Evolutionary conservation across 2,888 invertebrate genomes (phyloP).

Genomic region (Eurois occulta): DNA sequence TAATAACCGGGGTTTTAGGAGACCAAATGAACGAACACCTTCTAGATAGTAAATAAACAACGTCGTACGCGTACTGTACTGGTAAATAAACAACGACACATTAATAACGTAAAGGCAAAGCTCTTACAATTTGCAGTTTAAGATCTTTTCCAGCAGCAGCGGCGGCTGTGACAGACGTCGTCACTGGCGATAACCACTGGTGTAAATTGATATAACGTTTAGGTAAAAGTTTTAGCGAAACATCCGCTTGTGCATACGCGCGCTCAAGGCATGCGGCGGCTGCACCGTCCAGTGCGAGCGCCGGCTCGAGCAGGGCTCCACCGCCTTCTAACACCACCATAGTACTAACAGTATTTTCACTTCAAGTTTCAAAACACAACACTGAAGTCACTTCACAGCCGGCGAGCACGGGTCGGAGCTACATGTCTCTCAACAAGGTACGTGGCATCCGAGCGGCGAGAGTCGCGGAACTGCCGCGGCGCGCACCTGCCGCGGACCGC

Average conservation of each 20-base stretch:
- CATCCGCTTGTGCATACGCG: slow-evolving; percentile 95
- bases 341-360: slow-evolving; percentile 75
- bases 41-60: slow-evolving; percentile 40
- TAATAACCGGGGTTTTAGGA: not conserved
- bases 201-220: slow-evolving; percentile 97
- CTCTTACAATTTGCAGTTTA: slow-evolving; percentile 94
- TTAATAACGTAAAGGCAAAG: slow-evolving; percentile 23
- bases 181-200: slow-evolving; percentile 96
- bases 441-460: slow-evolving; percentile 84
- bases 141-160: slow-evolving; percentile 93
- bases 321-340: slow-evolving; percentile 90
- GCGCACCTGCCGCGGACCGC: slow-evolving; percentile 81
- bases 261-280: slow-evolving; percentile 93
- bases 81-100: slow-evolving; percentile 31
- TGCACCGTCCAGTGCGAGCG: slow-evolving; percentile 94
- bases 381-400: slow-evolving; percentile 80
- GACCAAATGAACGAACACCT: not conserved
- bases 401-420: slow-evolving; percentile 78
- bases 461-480: slow-evolving; percentile 87
- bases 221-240: slow-evolving; percentile 96
- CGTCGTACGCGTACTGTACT: slow-evolving; percentile 15
- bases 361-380: slow-evolving; percentile 75
- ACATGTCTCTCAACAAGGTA: slow-evolving; percentile 83
- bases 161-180: slow-evolving; percentile 88
- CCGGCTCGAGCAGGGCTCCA: slow-evolving; percentile 88